phyloP scores from a whole-genome alignment of 92 coral and sea anemone genomes.

The Phenganax stokvisi region DNA sequence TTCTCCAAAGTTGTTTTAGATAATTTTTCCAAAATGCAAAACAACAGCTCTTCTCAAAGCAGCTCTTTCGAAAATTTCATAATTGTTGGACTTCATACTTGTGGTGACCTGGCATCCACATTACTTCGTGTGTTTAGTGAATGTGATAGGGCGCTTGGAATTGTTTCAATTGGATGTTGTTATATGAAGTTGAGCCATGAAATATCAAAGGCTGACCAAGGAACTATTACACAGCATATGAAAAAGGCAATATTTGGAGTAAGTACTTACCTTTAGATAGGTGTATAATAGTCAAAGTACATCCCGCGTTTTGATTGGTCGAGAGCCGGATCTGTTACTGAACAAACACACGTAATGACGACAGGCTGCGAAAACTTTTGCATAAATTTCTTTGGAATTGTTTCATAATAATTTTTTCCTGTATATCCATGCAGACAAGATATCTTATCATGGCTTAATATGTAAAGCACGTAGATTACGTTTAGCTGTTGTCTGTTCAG shows the following conservation, averaged over 20 bases:
- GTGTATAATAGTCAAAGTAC: too few species aligned
- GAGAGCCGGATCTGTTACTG: too few species aligned
- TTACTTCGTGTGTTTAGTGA: constrained; percentile 23
- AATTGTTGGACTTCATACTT: constrained; percentile 39
- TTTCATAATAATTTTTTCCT: too few species aligned
- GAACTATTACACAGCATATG: not conserved
- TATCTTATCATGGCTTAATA: too few species aligned
- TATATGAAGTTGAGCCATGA: constrained; percentile 31
- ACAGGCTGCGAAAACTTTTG: too few species aligned
- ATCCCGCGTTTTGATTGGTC: too few species aligned
- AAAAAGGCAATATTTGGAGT: not conserved
- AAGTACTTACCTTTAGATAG: too few species aligned
- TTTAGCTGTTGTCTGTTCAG: too few species aligned
- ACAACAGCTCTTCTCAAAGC: not conserved
- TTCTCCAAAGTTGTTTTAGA: constrained; percentile 12
- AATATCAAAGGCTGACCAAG: not conserved
- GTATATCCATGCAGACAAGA: too few species aligned
- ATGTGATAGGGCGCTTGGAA: constrained; percentile 8
- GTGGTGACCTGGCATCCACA: constrained; percentile 33
- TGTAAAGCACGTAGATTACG: too few species aligned
- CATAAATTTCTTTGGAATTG: too few species aligned
- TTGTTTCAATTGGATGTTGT: constrained; percentile 23
- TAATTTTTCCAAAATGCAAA: constrained; percentile 15
- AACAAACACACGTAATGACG: too few species aligned
- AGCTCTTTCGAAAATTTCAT: not conserved